Evolutionary conservation across 2,113 vertebrate genomes (phyloP).

Genomic region (Centropus bengalensis): DNA sequence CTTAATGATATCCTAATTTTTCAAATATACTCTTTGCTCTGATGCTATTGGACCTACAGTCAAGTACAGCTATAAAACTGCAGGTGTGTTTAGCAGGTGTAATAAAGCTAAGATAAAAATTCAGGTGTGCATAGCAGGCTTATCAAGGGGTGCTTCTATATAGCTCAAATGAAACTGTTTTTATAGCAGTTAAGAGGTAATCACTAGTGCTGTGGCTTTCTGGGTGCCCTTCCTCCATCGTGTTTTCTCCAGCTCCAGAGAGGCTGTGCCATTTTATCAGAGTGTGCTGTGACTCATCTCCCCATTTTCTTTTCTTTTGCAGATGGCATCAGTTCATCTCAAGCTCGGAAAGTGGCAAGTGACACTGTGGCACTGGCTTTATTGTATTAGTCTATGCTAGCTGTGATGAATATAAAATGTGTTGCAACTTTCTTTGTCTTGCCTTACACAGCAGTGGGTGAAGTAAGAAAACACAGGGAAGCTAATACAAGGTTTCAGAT

Average conservation of each 20-base stretch:
- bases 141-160: background rate
- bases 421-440: background rate
- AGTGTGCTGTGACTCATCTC: slow-evolving; percentile 54
- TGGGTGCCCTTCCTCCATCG: slow-evolving; percentile 44
- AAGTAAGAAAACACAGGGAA: background rate
- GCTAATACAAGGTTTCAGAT: background rate
- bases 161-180: background rate
- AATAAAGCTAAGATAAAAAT: slow-evolving; percentile 17
- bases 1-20: slow-evolving; percentile 32
- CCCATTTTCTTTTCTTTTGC: slow-evolving; percentile 27
- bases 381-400: background rate
- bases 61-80: slow-evolving; percentile 42
- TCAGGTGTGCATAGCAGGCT: slow-evolving; percentile 64
- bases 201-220: slow-evolving; percentile 13
- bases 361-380: slow-evolving; percentile 44
- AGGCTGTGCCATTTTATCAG: slow-evolving; percentile 29
- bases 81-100: slow-evolving; percentile 60
- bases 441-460: background rate
- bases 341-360: slow-evolving; percentile 49
- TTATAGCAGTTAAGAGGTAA: slow-evolving; percentile 44
- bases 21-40: background rate
- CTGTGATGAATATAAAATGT: slow-evolving; percentile 22
- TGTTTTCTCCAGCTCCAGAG: slow-evolving; percentile 46
- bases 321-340: slow-evolving; percentile 62
- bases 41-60: background rate